Evolutionary conservation across 2,113 vertebrate genomes (phyloP), one percentile per base, ranked within the genome.

Genomic region (Sinosuthora webbiana): DNA sequence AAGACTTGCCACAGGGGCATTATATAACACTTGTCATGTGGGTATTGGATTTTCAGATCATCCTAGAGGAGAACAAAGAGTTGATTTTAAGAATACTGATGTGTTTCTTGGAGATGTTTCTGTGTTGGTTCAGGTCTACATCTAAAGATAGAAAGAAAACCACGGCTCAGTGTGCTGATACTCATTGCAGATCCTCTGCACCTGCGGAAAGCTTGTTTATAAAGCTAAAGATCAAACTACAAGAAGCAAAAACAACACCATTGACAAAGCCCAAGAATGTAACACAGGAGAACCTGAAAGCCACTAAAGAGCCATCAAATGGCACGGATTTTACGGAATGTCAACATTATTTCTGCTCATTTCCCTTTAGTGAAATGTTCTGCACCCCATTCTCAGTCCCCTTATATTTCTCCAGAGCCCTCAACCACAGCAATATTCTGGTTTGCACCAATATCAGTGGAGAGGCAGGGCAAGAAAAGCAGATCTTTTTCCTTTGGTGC

Each of bases 11-110:
- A 94, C 93, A 47, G 89, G 90, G 92, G 87, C 96, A 94, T 94
- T 96, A 93, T 95, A 39, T 94, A 97, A 95, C 78, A 93, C 50
- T 95, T 71, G 86, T 88, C 63, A 88, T 87, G 70, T 82, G 92
- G 90, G 85, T 94, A 96, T 85, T 89, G 86, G 91, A 73, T 95
- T 95, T 95, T 94, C 65, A 83, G 81, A 70, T 92, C 73, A 68
- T 90, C 81, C 76, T 64, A 53, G 70, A 87, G 70, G 39, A 87
- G 86, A 95, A 95, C 52, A 90, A 90, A 90, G 74, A 78, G 68
- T 18, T 75, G 87, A 39, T 82, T 97, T 96, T 69, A 89, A 91
- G 86, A 49, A 39, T 84, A 76, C 49, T 75, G 60, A 81, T 94
- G 52, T 94, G 73, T 92, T 91, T 92, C 81, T 95, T 83, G 70